Evolutionary conservation across 1,140 invertebrate species (phyloP), one percentile per base, ranked within the genome.

Genomic region (Trissolcus basalis): DNA sequence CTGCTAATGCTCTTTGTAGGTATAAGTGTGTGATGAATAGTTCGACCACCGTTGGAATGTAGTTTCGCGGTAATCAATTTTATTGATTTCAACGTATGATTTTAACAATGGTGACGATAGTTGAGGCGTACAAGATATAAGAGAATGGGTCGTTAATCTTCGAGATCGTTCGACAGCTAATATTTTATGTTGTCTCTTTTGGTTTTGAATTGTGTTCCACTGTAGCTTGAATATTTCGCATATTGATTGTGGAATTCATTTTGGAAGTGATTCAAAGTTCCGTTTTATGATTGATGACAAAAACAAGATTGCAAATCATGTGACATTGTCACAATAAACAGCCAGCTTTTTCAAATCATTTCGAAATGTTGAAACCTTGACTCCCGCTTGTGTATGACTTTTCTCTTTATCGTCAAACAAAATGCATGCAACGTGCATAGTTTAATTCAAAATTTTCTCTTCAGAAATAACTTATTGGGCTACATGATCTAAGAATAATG

Each of bases 1-100:
- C 68, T 70, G 53, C 67, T 67, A 75, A 74, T 78, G 68, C 70
- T 78, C 48, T 54, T 50, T 12, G 53, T 71, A 64, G 53, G 51
- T 51, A 49, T 63, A 70, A 14, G 59, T 71, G 43, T 53, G 72
- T 86, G 83, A 86, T 84, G 82, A 86, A 86, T 86, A 82, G 81
- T 82, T 82, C 59, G 81, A 68, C 68, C 78, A 75, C 65, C 58
- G 54, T 44, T 77, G 84, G 85, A 86, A 87, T 85, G 85, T 80
- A 64, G 79, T 79, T 77, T 61, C 53, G 71, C 16, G 58, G 77
- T 81, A 82, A 85, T 86, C 79, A 83, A 85, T 80, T 75, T 79
- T 75, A 79, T 79, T 79, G 77, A 79, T 79, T 79, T 68, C 68
- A 71, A 59, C 64, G 56, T 71, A 64, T 48, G 77, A 79, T 75